Base-by-base conservation (phyloP, 1,140 invertebrate genomes). In the Rhynchophorus ferrugineus region DNA sequence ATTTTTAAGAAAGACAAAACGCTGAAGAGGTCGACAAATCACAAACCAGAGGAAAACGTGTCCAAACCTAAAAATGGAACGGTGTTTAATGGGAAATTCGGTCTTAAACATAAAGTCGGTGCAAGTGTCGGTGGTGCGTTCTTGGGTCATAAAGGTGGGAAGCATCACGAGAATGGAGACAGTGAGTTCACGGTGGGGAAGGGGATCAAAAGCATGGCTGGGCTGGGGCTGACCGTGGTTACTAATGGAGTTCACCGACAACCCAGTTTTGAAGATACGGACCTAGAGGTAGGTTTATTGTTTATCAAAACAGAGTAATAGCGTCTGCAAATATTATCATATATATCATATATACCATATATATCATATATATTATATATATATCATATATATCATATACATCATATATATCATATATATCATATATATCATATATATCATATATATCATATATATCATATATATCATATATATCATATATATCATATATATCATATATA, bases 281-380 rank as follows among this genome's bases (percentile, higher is more conserved):
- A 66, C 46, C 54, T 69, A 24, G 65, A 69, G 65, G 67, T 69
- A 65, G 22, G 21, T 29, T 43, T 42, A 36, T 36, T n/a, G n/a
- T n/a, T n/a, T n/a, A n/a, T n/a, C n/a, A n/a, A n/a, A n/a, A n/a
- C n/a, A n/a, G n/a, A n/a, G n/a, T n/a, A n/a, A n/a, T n/a, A n/a
- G n/a, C n/a, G n/a, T n/a, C n/a, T n/a, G n/a, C n/a, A n/a, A n/a
- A n/a, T n/a, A n/a, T n/a, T n/a, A n/a, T n/a, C n/a, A n/a, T n/a
- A n/a, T n/a, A n/a, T n/a, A n/a, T n/a, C n/a, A n/a, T n/a, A n/a
- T n/a, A n/a, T n/a, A n/a, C n/a, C n/a, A n/a, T n/a, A n/a, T n/a
- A n/a, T n/a, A n/a, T n/a, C n/a, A n/a, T n/a, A n/a, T n/a, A n/a
- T n/a, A n/a, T n/a, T n/a, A n/a, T n/a, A n/a, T n/a, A n/a, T n/a